These are phyloP conservation scores for Semnornis frantzii DNA, from an alignment of 2,113 vertebrate genomes.

Conservation along the genomic window DNA sequence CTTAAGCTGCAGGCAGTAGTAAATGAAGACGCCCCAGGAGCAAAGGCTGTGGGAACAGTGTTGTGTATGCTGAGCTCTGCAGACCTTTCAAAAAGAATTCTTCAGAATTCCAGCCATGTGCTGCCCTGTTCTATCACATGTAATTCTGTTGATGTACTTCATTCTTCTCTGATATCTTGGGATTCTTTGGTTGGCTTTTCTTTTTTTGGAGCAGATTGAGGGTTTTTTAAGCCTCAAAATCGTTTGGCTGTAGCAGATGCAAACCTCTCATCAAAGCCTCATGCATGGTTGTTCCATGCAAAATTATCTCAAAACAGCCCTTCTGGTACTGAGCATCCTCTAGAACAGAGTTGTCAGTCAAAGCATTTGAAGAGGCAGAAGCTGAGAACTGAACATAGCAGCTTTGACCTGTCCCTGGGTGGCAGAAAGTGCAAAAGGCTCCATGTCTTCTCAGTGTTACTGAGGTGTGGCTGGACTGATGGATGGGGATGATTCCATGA, in stretches of 20 bases:
- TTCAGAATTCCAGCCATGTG: background rate
- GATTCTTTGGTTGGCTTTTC: background rate
- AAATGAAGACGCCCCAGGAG: background rate
- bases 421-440: background rate
- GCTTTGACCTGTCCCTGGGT: background rate
- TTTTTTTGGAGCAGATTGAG: background rate
- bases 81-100: background rate
- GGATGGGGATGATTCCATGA: background rate
- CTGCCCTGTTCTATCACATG: background rate
- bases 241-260: background rate
- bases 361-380: background rate
- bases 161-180: background rate
- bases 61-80: background rate
- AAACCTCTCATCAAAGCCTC: background rate
- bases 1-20: background rate
- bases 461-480: background rate
- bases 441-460: background rate
- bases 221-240: background rate
- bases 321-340: background rate
- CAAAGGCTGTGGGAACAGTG: background rate
- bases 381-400: rapidly evolving
- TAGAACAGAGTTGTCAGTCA: background rate
- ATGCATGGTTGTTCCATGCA: background rate
- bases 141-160: background rate
- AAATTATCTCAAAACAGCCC: background rate